phyloP scores from a whole-genome alignment of 23 tunicate species.

The Trididemnum miniatum region DNA sequence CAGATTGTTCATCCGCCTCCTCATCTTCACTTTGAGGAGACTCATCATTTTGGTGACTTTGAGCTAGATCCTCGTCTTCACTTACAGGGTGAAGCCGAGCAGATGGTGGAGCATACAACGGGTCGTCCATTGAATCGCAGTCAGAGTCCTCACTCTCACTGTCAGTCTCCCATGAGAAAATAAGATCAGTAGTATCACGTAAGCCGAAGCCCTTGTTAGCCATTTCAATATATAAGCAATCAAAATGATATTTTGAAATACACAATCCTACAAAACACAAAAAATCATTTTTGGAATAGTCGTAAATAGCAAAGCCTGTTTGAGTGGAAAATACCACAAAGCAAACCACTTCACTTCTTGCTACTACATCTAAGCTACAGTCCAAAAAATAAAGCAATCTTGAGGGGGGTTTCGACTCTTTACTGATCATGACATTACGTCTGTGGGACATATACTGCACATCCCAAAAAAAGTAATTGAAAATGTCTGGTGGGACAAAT shows the following conservation, averaged over 20 bases:
- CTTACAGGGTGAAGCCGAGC: slow-evolving; percentile 15
- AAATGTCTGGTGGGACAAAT: slow-evolving; percentile 24
- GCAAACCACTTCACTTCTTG: slow-evolving; percentile 21
- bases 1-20: slow-evolving; percentile 21
- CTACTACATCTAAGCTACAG: slow-evolving; percentile 25
- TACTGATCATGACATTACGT: slow-evolving; percentile 18
- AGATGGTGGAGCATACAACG: slow-evolving; percentile 23
- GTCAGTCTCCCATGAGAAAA: slow-evolving; percentile 30
- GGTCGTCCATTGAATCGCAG: slow-evolving; percentile 21
- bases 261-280: slow-evolving; percentile 21
- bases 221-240: slow-evolving; percentile 23
- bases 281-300: slow-evolving; percentile 17
- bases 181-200: slow-evolving; percentile 22
- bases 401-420: slow-evolving; percentile 18
- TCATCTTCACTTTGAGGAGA: slow-evolving; percentile 19
- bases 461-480: slow-evolving; percentile 17
- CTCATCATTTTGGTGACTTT: slow-evolving; percentile 21
- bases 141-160: slow-evolving; percentile 21
- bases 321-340: slow-evolving; percentile 22
- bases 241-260: slow-evolving; percentile 20
- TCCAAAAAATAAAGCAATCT: slow-evolving; percentile 22
- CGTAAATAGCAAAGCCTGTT: slow-evolving; percentile 22
- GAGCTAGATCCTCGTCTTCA: slow-evolving; percentile 17
- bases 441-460: slow-evolving; percentile 25
- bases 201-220: slow-evolving; percentile 13